Base-by-base conservation (phyloP, 2,888 invertebrate species). In the Papilio demoleus region DNA sequence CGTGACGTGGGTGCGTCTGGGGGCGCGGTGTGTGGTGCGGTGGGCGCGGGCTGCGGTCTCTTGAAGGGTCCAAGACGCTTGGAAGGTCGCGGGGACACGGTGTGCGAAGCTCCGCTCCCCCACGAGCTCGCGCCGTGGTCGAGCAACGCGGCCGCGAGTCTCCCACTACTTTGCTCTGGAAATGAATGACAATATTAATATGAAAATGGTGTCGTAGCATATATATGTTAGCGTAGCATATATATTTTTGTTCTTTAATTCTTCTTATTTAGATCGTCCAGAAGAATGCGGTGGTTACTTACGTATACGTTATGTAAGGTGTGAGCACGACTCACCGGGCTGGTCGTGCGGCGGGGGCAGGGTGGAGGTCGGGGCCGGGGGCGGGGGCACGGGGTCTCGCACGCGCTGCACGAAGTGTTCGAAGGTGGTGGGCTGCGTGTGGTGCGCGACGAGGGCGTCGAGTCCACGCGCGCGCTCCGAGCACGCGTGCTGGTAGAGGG, bases 401-500 rank as follows among this genome's bases (percentile, higher is more conserved):
- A 92, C 75, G 45, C 88, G 79, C 78, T 88, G 79, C 70, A 92
- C 90, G 84, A 92, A 99, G 74, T 96, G 96, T 90, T 99, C 99
- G 92, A 97, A 99, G 65, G 98, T 98, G 73, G 97, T 95, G 70
- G 95, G 95, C 84, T 96, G 96, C 84, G 97, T 97, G 90, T 98
- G 97, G 77, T 97, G 95, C 70, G 94, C 94, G 68, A 97, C 96
- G 34, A 99, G 96, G 64, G 96, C 96, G 80, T 97, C 96, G 73
- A 99, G 93, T 34, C 96, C 96, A 75, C 97, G 94, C 75, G 97
- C 95, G 75, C 99, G 94, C 91, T 99, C 99, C 87, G 97, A 97
- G 90, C 97, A 98, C 84, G 98, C 98, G 86, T 98, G 97, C 88
- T 97, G 97, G 92, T 97, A 99, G 79, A 96, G 95, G 78, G 97